phyloP scores from a whole-genome alignment of 1,140 invertebrate species.

The Zaprionus camerounensis region DNA sequence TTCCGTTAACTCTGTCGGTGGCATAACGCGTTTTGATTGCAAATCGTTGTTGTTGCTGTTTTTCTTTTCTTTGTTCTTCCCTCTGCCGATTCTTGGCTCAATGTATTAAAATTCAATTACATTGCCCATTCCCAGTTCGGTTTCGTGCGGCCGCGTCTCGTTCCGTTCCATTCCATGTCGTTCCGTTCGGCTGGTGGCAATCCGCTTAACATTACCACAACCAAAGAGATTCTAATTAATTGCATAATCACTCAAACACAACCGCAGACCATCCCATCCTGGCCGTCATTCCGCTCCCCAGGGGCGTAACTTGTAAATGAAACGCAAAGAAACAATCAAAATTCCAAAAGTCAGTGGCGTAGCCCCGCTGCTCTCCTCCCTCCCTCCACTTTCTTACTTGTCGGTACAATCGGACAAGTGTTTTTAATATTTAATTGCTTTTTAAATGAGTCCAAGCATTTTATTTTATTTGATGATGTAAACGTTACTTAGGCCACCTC shows the following conservation, averaged over 20 bases:
- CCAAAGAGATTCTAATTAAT: conserved; percentile 75
- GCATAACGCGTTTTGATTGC: conserved; percentile 44
- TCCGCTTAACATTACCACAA: conserved; percentile 49
- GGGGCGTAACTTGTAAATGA: conserved; percentile 56
- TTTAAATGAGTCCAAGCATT: conserved; percentile 81
- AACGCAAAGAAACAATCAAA: conserved; percentile 79
- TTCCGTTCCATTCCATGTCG: neutral
- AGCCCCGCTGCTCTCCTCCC: neutral
- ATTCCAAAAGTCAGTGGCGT: conserved; percentile 70
- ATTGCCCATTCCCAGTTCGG: conserved; percentile 9
- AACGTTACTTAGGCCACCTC: conserved; percentile 74
- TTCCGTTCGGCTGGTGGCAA: conserved; percentile 26
- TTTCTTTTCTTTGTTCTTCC: conserved; percentile 17
- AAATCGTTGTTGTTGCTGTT: conserved; percentile 29
- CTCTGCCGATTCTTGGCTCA: neutral
- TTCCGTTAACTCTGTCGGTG: conserved; percentile 45
- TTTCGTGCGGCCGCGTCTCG: neutral
- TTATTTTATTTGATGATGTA: conserved; percentile 82
- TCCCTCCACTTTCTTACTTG: neutral
- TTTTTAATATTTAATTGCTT: conserved; percentile 83
- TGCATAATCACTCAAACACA: conserved; percentile 78
- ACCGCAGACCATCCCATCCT: conserved; percentile 40
- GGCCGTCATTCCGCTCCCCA: neutral
- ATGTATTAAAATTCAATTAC: conserved; percentile 49
- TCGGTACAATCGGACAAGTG: conserved; percentile 68